Base-by-base conservation (phyloP, 2,797 vertebrate species). In the Myripristis jacobus region DNA sequence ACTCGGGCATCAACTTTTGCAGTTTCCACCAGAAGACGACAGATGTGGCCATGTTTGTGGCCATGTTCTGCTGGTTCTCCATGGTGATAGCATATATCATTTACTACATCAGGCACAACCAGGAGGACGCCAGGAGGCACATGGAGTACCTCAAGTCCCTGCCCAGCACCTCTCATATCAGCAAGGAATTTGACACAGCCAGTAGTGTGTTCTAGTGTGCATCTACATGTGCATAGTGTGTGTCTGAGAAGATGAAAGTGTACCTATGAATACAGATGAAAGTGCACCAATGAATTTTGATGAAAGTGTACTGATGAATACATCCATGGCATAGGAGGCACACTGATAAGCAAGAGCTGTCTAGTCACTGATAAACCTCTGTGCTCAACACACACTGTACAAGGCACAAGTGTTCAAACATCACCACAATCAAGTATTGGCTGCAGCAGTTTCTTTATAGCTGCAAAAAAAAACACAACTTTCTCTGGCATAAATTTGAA, bases 11-110 rank as follows among this genome's bases (percentile, higher is more conserved):
- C 18, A 96, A 97, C 92, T 95, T 98, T 81, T 98, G 97, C 88
- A 96, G 95, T 81, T 95, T 96, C 73, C 95, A 96, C 27, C 96
- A 95, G 93, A 96, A 94, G 91, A 97, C 96, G 10, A 97, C 96
- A 0, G 96, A 98, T 13, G 95, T 97, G 1, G 96, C 96, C 89
- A 97, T 97, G 96, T 94, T 98, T 24, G 95, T 98, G 87, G 96
- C 96, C 91, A 97, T 98, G 97, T 98, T 98, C 91, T 96, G 95
- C 93, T 98, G 97, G 97, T 98, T 98, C 94, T 95, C 95, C 88
- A 97, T 96, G 96, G 96, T 97, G 88, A 97, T 96, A 21, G 96
- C 96, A 0, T 97, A 98, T 0, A 95, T 97, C 70, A 94, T 97
- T 29, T 97, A 96, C 79, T 97, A 97, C 0, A 96, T 97, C 80